Conservation (phyloP, 2,113 vertebrate species). For the Cheirogaleus medius region DNA sequence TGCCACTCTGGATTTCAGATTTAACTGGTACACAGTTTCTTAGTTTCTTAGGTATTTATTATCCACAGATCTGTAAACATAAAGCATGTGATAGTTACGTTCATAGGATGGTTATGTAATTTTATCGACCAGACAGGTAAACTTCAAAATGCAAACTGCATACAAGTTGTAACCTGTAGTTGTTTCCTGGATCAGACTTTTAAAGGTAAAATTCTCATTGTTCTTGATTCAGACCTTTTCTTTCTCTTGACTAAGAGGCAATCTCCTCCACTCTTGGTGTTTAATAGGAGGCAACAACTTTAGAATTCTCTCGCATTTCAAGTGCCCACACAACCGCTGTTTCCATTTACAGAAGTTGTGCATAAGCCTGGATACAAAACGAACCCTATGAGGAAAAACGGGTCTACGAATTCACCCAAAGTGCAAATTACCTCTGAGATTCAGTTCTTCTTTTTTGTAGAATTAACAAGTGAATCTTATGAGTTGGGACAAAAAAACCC, state of each 20-base stretch:
- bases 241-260: conserved; percentile 46
- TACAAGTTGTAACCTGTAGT: background rate
- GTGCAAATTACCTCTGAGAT: conserved; percentile 16
- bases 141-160: background rate
- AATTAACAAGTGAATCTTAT: conserved; percentile 29
- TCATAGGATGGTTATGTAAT: background rate
- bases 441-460: conserved; percentile 17
- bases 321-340: conserved; percentile 3
- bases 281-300: conserved; percentile 52
- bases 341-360: background rate
- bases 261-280: conserved; percentile 22
- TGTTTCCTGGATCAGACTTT: background rate
- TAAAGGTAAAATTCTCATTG: background rate
- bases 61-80: background rate
- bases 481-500: background rate
- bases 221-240: background rate
- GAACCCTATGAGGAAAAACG: background rate
- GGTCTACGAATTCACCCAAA: conserved; percentile 44
- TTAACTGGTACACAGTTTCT: background rate
- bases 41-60: background rate
- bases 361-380: background rate
- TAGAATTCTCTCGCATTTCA: conserved; percentile 58
- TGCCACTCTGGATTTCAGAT: background rate
- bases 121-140: background rate
- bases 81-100: background rate